Evolutionary conservation across 2,888 invertebrate species (phyloP).

Genomic region (Eupithecia pulchellata): DNA sequence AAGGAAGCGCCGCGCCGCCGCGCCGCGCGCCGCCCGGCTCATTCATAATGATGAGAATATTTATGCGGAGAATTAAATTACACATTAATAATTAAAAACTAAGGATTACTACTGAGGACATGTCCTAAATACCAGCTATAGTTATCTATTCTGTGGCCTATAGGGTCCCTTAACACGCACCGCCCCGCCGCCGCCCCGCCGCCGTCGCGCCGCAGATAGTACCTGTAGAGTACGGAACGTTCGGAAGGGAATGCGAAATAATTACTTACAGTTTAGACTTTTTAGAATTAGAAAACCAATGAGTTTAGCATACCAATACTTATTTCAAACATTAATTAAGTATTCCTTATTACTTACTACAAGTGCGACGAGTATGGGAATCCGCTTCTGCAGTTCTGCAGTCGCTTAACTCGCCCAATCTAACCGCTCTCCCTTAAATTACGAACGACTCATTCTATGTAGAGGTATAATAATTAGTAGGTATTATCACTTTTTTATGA

Average conservation of each 20-base stretch:
- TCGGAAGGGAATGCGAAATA: not conserved
- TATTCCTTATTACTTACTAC: not conserved
- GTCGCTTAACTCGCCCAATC: not conserved
- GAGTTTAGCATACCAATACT: not conserved
- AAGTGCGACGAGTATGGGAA: not conserved
- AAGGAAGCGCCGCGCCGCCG: constrained; percentile 22
- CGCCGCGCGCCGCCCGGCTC: not conserved
- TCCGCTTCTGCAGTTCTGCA: not conserved
- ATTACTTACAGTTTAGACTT: not conserved
- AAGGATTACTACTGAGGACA: not conserved
- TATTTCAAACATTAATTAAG: not conserved
- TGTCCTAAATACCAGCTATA: not conserved
- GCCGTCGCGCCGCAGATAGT: too few species aligned
- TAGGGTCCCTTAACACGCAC: too few species aligned
- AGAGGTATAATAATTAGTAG: not conserved
- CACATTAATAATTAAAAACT: not conserved
- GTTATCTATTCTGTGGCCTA: not conserved
- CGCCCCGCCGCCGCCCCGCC: too few species aligned
- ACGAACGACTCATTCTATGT: not conserved
- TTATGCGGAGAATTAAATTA: not conserved
- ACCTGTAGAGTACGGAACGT: too few species aligned
- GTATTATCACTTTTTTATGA: not conserved
- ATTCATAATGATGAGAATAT: not conserved
- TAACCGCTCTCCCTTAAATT: not conserved
- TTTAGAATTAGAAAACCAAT: not conserved